A percentile compares a stretch with the other conserved stretches of the same genome.
phyloP scores from a whole-genome alignment of 1,140 invertebrate genomes.

The Listronotus bonariensis region DNA sequence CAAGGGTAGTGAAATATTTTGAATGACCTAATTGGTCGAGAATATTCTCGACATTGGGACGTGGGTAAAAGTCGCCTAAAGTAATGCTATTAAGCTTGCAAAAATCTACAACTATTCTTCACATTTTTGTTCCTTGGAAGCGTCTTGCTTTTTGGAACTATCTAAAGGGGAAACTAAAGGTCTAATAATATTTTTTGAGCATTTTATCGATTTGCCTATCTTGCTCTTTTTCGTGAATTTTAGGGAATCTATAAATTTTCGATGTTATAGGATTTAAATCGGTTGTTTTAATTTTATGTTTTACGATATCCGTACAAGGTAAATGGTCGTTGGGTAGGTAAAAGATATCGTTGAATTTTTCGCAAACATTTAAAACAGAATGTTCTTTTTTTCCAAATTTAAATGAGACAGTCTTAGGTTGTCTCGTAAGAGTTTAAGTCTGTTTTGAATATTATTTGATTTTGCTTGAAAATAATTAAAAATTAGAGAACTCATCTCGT shows the following conservation, averaged over 20 bases:
- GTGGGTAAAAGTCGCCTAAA: slow-evolving; percentile 58
- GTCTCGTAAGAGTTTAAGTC: not conserved
- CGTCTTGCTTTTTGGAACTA: slow-evolving; percentile 1
- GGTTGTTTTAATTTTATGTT: slow-evolving; percentile 45
- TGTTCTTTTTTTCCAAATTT: slow-evolving; percentile 29
- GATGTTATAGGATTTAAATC: slow-evolving; percentile 39
- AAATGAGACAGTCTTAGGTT: slow-evolving; percentile 35
- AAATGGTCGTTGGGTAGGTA: too few species aligned
- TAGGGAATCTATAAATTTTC: slow-evolving; percentile 49
- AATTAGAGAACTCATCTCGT: slow-evolving; percentile 22
- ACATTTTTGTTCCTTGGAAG: slow-evolving; percentile 40
- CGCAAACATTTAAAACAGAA: slow-evolving; percentile 6
- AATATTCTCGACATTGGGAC: slow-evolving; percentile 59
- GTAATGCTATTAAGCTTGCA: slow-evolving; percentile 51
- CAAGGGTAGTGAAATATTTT: slow-evolving; percentile 58
- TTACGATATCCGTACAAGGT: slow-evolving; percentile 4
- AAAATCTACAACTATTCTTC: slow-evolving; percentile 53
- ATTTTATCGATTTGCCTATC: too few species aligned
- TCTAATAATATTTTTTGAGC: too few species aligned
- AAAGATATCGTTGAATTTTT: too few species aligned
- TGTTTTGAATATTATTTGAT: not conserved
- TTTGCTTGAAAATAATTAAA: not conserved
- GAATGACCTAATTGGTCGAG: slow-evolving; percentile 54
- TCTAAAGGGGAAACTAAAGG: slow-evolving; percentile 7
- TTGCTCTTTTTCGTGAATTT: slow-evolving; percentile 53